A percentile compares a stretch with the other conserved stretches of the same genome.
Evolutionary conservation across 1,140 invertebrate genomes (phyloP).

Genomic region (Contarinia nasturtii): DNA sequence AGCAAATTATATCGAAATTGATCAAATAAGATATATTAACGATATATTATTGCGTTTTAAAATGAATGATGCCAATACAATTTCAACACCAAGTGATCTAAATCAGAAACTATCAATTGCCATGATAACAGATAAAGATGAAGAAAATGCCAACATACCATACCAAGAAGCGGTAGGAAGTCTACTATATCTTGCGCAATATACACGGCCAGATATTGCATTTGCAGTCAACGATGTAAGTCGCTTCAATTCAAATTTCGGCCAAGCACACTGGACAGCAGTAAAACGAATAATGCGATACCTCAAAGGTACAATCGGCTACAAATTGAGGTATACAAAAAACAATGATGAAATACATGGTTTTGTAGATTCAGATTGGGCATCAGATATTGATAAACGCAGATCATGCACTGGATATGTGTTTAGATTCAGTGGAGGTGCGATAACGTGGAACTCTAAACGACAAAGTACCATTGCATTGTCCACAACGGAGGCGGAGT

Average conservation of each 20-base stretch:
- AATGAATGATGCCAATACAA: constrained; percentile 9
- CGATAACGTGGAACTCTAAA: constrained; percentile 18
- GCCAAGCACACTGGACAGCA: constrained; percentile 15
- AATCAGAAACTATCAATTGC: constrained; percentile 3
- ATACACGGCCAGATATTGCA: constrained; percentile 22
- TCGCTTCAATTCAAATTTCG: constrained; percentile 15
- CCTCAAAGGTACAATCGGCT: constrained; percentile 14
- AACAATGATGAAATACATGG: constrained; percentile 1
- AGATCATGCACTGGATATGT: constrained; percentile 16
- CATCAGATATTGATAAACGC: constrained; percentile 12
- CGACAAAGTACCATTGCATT: constrained; percentile 19
- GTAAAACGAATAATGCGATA: constrained; percentile 21
- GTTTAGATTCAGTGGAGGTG: constrained; percentile 9
- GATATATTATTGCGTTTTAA: constrained; percentile 7
- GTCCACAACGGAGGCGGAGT: constrained; percentile 21
- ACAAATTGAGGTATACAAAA: constrained; percentile 6
- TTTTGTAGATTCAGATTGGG: constrained; percentile 18
- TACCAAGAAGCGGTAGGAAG: constrained; percentile 9
- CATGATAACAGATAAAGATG: background rate
- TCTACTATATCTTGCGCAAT: constrained; percentile 10
- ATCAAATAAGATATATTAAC: constrained; percentile 5
- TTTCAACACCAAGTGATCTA: constrained; percentile 5
- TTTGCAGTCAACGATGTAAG: constrained; percentile 18
- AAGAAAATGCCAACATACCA: constrained; percentile 6
- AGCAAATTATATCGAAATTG: too few relatives aligned